These are phyloP conservation scores for Argopecten irradians DNA, from an alignment of 1,140 invertebrate species.

Conservation along the genomic window DNA sequence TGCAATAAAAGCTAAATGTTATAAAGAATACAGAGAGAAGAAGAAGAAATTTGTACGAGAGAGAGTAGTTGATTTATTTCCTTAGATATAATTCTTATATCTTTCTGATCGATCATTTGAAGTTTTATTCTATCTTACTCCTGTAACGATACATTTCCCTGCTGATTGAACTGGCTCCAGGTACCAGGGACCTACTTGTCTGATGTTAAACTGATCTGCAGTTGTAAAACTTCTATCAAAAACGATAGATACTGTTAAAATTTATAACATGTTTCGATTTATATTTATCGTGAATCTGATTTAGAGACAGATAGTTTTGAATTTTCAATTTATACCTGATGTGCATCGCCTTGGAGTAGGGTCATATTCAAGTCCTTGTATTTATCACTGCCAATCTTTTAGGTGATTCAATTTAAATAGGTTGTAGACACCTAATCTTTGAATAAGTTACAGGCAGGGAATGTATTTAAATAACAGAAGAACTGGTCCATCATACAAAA, in stretches of 20 bases:
- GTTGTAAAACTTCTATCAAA: neutral
- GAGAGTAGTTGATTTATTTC: no score
- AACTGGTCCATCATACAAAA: neutral
- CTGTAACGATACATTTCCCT: no score
- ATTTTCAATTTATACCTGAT: conserved; percentile 3
- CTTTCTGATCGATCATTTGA: no score
- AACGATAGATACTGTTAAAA: neutral
- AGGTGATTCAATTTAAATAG: neutral
- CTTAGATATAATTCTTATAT: no score
- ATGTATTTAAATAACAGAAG: neutral
- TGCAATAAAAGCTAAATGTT: no score
- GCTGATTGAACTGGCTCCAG: neutral
- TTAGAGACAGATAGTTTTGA: neutral
- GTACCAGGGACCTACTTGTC: neutral
- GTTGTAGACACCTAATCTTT: neutral
- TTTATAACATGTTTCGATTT: neutral
- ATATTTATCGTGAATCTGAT: neutral
- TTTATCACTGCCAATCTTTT: neutral
- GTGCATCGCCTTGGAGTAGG: neutral
- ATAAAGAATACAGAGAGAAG: no score
- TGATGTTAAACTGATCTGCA: neutral
- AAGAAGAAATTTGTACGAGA: no score
- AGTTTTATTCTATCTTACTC: no score
- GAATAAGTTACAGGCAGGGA: neutral
- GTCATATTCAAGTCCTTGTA: neutral